Evolutionary conservation across 2,797 vertebrate species (phyloP).

Genomic region (Enteromius unitaeniatus): DNA sequence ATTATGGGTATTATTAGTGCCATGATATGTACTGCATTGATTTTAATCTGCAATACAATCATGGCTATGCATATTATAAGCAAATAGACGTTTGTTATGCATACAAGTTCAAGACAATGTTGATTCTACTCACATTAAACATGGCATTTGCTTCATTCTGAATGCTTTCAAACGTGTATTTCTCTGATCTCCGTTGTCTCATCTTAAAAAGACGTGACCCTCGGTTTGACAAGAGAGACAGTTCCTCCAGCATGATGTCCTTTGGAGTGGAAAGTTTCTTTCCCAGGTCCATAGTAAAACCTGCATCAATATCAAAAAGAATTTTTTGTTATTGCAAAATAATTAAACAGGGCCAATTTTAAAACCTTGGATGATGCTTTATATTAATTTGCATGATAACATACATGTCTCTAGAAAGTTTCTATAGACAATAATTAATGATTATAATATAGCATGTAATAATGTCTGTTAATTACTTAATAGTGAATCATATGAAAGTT

Average conservation of each 20-base stretch:
- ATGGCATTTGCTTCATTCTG: conserved; percentile 88
- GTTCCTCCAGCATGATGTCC: conserved; percentile 98
- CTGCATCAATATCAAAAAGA: conserved; percentile 56
- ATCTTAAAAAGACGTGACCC: conserved; percentile 97
- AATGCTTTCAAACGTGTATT: conserved; percentile 96
- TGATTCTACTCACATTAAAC: conserved; percentile 81
- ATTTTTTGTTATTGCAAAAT: not conserved
- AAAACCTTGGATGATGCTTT: not conserved
- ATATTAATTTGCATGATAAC: not conserved
- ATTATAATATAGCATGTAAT: not conserved
- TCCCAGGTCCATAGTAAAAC: conserved; percentile 87
- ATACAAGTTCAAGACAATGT: not conserved
- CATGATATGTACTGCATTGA: not conserved
- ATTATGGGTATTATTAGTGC: not conserved
- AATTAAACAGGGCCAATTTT: not conserved
- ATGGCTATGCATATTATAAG: not conserved
- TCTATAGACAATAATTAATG: not conserved
- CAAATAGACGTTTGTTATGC: not conserved
- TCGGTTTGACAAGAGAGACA: conserved; percentile 91
- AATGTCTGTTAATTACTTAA: not conserved
- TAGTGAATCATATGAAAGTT: not conserved
- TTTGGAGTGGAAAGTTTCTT: conserved; percentile 94
- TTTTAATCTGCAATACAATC: not conserved
- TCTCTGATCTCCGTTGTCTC: conserved; percentile 96
- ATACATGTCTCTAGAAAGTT: not conserved